Evolutionary conservation across 2,797 vertebrate species (phyloP).

Genomic region (Salmo trutta): DNA sequence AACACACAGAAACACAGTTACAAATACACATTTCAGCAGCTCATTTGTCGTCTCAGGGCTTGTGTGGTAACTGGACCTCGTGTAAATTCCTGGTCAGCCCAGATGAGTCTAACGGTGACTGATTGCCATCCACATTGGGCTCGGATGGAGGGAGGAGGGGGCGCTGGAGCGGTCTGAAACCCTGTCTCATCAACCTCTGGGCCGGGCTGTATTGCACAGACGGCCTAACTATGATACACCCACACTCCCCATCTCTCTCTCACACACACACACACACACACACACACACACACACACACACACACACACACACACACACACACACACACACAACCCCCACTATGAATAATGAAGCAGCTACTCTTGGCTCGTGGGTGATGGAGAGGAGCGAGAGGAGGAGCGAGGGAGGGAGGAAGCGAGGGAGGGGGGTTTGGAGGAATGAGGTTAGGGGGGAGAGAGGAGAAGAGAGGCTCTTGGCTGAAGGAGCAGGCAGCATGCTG

Average conservation of each 20-base stretch:
- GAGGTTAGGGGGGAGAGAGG: slow-evolving; percentile 6
- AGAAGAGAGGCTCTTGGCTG: slow-evolving; percentile 11
- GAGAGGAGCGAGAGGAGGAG: slow-evolving; percentile 5
- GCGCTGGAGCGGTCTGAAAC: not conserved
- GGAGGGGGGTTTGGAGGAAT: not conserved
- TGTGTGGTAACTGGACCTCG: slow-evolving; percentile 66
- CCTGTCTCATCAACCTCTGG: slow-evolving; percentile 18
- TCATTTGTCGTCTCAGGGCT: slow-evolving; percentile 57
- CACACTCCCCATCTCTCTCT: not conserved
- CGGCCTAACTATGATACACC: slow-evolving; percentile 37
- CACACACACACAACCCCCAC: slow-evolving; percentile 8
- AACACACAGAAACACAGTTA: slow-evolving; percentile 1
- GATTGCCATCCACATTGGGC: slow-evolving; percentile 51
- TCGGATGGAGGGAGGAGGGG: slow-evolving; percentile 2
- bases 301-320: slow-evolving; percentile 4
- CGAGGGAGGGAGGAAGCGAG: not conserved
- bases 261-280: not conserved
- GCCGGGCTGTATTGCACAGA: slow-evolving; percentile 3
- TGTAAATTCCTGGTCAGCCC: slow-evolving; percentile 72
- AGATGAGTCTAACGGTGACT: slow-evolving; percentile 67
- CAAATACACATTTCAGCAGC: slow-evolving; percentile 18
- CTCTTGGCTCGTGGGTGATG: slow-evolving; percentile 10
- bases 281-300: not conserved
- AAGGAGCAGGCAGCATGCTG: slow-evolving; percentile 18
- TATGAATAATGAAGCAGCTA: slow-evolving; percentile 61